Base-by-base conservation (phyloP, 2,113 vertebrate species). In the Lampris incognitus region DNA sequence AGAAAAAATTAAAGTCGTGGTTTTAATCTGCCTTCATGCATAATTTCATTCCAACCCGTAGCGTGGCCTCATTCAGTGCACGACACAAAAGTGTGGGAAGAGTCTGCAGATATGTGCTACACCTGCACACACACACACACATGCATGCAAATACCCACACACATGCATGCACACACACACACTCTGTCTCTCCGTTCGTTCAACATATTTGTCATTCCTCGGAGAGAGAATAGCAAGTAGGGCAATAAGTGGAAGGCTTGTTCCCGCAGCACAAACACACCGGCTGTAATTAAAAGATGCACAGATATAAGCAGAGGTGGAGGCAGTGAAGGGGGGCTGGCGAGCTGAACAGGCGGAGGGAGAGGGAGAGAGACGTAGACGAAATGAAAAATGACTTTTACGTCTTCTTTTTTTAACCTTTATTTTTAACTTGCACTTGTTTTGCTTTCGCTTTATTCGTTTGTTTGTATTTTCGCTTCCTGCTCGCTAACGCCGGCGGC, bases 221-320 rank as follows among this genome's bases (percentile, higher is more conserved):
- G 65, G 60, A 67, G 52, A 41, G 69, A 70, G 76, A 88, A 89
- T 85, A 91, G 89, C 78, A 92, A 92, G 90, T 90, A 82, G 82
- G 80, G 80, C 79, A 84, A n/a, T 72, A 78, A 85, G 78, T 66
- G 79, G 79, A 65, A 79, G 63, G 66, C 73, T 38, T 81, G 66
- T 78, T 89, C 84, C 83, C 72, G 72, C 81, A 7, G 76, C 59
- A 79, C 69, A 81, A 82, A 89, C 83, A 89, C 83, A 76, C 81
- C 71, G 84, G 64, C 69, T 75, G 87, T 91, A 90, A 93, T 92
- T 89, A 89, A 82, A 81, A 6, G 68, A 82, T 0, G 63, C 70
- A 5, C 64, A 64, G 64, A 75, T 48, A 64, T 57, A 72, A 74
- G 76, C 48, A 37, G 73, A 63, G 76, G 69, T 1, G 44, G 65